These are phyloP conservation scores for Kradibia gibbosae DNA, from an alignment of 1,140 invertebrate species.

Conservation along the genomic window DNA sequence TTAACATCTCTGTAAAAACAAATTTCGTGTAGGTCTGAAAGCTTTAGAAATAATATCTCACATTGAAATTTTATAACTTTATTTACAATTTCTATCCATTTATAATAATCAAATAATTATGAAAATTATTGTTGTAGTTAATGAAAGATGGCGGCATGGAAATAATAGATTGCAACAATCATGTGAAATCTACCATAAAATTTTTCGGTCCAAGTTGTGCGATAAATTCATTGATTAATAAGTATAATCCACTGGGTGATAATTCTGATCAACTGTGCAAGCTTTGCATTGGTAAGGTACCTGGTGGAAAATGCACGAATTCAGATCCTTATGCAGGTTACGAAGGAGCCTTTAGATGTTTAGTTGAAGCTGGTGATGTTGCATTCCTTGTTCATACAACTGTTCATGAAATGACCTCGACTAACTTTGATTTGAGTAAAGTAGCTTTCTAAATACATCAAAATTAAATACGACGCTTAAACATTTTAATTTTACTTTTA, in stretches of 20 bases:
- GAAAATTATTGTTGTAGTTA: conserved; percentile 73
- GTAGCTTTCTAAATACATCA: conserved; percentile 7
- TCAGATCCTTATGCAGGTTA: conserved; percentile 93
- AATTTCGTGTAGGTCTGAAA: too few relatives aligned
- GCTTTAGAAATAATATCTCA: too few relatives aligned
- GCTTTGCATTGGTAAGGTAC: conserved; percentile 85
- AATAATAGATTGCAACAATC: conserved; percentile 95
- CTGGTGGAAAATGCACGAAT: conserved; percentile 85
- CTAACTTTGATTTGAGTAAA: conserved; percentile 75
- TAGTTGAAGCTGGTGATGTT: conserved; percentile 90
- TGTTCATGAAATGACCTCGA: conserved; percentile 79
- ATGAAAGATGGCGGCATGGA: conserved; percentile 86
- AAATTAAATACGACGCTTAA: too few relatives aligned
- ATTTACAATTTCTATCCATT: too few relatives aligned
- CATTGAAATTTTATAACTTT: too few relatives aligned
- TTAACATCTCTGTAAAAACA: too few relatives aligned
- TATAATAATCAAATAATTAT: neutral
- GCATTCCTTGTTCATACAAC: conserved; percentile 94
- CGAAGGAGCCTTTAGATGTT: conserved; percentile 90
- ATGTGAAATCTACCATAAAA: conserved; percentile 92
- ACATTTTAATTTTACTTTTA: conserved; percentile 28
- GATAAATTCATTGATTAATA: conserved; percentile 90
- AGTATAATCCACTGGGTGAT: conserved; percentile 94
- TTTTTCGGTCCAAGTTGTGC: conserved; percentile 95
- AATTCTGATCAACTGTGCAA: conserved; percentile 87